Percentiles rank a stretch among this genome's conserved stretches.
Conservation (phyloP, 2,113 vertebrate genomes). For the Pithys albifrons region DNA sequence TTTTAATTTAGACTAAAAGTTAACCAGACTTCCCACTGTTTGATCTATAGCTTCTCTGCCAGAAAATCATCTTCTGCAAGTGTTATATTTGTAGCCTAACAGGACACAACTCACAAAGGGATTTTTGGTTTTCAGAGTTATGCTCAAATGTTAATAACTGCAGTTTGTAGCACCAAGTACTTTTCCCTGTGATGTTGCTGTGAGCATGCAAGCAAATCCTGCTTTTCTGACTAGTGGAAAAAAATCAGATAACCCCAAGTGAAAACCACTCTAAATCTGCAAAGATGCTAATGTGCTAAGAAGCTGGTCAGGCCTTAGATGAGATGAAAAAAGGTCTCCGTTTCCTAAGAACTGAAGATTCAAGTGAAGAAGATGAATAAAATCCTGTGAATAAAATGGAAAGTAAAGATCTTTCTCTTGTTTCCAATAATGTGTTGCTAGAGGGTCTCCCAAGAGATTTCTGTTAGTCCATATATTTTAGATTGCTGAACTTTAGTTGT, state of each 20-base stretch:
- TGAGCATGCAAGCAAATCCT: background rate
- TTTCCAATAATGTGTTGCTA: background rate
- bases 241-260: background rate
- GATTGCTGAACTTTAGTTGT: background rate
- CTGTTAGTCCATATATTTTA: background rate
- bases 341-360: slow-evolving; percentile 9
- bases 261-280: background rate
- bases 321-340: background rate
- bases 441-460: background rate
- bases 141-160: slow-evolving; percentile 35
- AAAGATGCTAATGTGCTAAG: background rate
- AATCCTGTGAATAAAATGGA: background rate
- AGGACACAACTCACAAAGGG: slow-evolving; percentile 12
- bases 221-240: background rate
- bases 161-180: background rate
- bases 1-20: slow-evolving; percentile 39
- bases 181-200: slow-evolving; percentile 9
- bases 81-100: slow-evolving; percentile 22
- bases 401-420: background rate
- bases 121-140: slow-evolving; percentile 47
- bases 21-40: background rate
- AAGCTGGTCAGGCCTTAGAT: background rate
- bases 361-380: background rate
- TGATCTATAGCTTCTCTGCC: background rate
- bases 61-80: slow-evolving; percentile 41